Percentiles rank a stretch among this genome's conserved stretches.
phyloP scores from a whole-genome alignment of 2,888 invertebrate species.

The Ptychoptera contaminata region DNA sequence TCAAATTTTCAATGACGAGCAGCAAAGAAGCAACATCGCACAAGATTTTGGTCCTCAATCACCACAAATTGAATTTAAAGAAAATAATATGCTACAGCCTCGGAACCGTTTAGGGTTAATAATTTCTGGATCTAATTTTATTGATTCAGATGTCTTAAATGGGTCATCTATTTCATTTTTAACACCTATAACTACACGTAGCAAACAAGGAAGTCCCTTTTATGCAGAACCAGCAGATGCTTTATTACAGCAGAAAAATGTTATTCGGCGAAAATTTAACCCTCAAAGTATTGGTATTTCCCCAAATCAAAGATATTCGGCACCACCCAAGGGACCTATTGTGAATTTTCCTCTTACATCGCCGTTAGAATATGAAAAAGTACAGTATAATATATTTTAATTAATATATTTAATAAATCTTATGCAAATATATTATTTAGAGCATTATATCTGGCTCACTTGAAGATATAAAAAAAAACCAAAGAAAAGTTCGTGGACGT shows the following conservation, averaged over 20 bases:
- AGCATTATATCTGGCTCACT: constrained; percentile 19
- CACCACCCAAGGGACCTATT: constrained; percentile 34
- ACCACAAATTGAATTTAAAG: not conserved
- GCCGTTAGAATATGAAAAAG: not conserved
- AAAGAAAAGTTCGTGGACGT: constrained; percentile 29
- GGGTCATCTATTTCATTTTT: constrained; percentile 17
- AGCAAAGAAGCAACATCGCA: no score
- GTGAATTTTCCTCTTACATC: not conserved
- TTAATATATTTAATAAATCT: no score
- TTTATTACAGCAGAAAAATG: constrained; percentile 24
- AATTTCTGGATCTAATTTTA: constrained; percentile 13
- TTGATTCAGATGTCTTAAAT: constrained; percentile 18
- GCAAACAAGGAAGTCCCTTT: constrained; percentile 69
- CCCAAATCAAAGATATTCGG: constrained; percentile 42
- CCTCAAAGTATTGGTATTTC: constrained; percentile 22
- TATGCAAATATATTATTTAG: no score
- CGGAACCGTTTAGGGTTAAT: constrained; percentile 23
- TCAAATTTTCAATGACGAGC: no score
- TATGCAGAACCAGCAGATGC: constrained; percentile 84
- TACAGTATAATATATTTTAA: not conserved
- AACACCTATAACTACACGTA: constrained; percentile 26
- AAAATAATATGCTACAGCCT: constrained; percentile 12
- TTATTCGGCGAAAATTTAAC: constrained; percentile 21
- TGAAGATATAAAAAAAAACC: constrained; percentile 35
- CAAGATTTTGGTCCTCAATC: no score